phyloP scores from a whole-genome alignment of 1,140 invertebrate genomes.

The Theocolax elegans region DNA sequence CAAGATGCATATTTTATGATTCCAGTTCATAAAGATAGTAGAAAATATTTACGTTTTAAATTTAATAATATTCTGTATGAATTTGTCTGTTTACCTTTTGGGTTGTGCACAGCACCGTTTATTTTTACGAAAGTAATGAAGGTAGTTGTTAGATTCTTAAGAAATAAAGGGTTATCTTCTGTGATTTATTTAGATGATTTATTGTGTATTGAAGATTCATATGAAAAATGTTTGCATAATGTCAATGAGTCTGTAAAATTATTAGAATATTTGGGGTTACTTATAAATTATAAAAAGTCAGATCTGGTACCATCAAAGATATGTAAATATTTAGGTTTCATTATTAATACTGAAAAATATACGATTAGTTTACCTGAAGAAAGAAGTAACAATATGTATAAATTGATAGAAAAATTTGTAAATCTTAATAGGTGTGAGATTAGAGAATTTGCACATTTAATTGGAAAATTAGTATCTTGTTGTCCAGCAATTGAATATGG shows the following conservation, averaged over 20 bases:
- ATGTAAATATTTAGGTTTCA: no score
- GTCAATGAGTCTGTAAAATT: neutral
- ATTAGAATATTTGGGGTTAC: slow-evolving; percentile 22
- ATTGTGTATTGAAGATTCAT: neutral
- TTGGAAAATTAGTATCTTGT: no score
- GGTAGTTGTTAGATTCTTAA: slow-evolving; percentile 7
- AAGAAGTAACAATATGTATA: no score
- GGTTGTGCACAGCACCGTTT: slow-evolving; percentile 24
- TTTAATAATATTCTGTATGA: slow-evolving; percentile 19
- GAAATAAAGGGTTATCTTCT: slow-evolving; percentile 8
- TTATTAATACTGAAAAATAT: no score
- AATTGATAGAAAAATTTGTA: no score
- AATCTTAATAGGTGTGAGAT: no score
- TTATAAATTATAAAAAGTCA: slow-evolving; percentile 27
- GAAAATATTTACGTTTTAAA: slow-evolving; percentile 27
- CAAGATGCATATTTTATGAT: slow-evolving; percentile 31
- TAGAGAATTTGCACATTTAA: no score
- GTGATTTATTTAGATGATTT: slow-evolving; percentile 33
- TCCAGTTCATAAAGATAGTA: neutral
- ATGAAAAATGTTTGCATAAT: neutral
- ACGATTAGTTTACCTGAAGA: no score
- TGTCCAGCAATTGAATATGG: no score
- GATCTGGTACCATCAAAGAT: slow-evolving; percentile 7
- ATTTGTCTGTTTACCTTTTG: slow-evolving; percentile 31
- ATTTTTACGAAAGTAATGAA: slow-evolving; percentile 34